A percentile compares a stretch with the other conserved stretches of the same genome.
Evolutionary conservation across 2,888 invertebrate species (phyloP).

Genomic region (Cheilosia vulpina): DNA sequence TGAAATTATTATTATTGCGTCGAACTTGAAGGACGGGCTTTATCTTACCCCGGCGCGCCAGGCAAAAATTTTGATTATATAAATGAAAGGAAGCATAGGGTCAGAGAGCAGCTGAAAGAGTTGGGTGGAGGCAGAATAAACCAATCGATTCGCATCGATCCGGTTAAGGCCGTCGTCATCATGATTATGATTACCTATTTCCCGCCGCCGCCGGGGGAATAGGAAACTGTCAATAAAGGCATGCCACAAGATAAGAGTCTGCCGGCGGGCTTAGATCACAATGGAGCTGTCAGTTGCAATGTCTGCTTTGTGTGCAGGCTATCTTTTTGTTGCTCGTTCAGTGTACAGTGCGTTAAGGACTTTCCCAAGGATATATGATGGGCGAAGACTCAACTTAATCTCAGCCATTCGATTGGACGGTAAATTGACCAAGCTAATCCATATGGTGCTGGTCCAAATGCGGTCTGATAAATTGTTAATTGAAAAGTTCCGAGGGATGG

Average conservation of each 20-base stretch:
- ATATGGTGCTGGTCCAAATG: conserved; percentile 7
- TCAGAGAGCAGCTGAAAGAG: neutral
- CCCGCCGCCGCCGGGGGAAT: neutral
- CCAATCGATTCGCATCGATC: conserved; percentile 38
- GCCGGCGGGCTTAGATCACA: conserved; percentile 12
- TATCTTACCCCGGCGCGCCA: neutral
- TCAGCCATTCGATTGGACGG: conserved; percentile 13
- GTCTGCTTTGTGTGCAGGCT: conserved; percentile 9
- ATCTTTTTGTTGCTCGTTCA: conserved; percentile 6
- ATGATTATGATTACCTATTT: conserved; percentile 46
- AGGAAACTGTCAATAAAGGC: conserved; percentile 18
- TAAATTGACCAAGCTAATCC: conserved; percentile 51
- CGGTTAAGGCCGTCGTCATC: conserved; percentile 1
- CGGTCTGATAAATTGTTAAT: conserved; percentile 44
- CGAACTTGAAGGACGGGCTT: neutral
- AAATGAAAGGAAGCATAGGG: conserved; percentile 21
- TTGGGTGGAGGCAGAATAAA: neutral
- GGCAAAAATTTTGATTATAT: conserved; percentile 9
- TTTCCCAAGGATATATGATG: conserved; percentile 23
- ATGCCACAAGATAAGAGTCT: conserved; percentile 20
- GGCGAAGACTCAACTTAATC: conserved; percentile 48
- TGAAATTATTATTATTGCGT: conserved; percentile 11
- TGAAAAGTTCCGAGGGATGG: conserved; percentile 21
- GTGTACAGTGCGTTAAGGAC: conserved; percentile 7
- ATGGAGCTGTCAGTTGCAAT: conserved; percentile 17